These are phyloP conservation scores for Dromius quadrimaculatus DNA, from an alignment of 2,888 invertebrate species.

Conservation along the genomic window DNA sequence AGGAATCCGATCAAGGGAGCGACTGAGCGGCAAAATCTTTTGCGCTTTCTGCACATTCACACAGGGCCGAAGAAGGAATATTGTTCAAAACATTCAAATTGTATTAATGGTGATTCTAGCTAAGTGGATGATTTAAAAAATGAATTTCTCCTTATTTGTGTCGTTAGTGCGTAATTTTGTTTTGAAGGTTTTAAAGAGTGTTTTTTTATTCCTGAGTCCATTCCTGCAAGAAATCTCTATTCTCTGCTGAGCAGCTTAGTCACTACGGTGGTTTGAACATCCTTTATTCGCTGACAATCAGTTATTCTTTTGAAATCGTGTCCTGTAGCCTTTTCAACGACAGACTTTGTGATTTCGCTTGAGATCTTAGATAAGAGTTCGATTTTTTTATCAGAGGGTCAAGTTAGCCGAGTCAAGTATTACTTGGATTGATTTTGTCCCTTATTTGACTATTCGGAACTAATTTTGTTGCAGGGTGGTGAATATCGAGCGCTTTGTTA, in stretches of 20 bases:
- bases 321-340: constrained; percentile 64
- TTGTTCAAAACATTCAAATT: no score
- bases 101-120: no score
- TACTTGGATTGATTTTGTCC: constrained; percentile 54
- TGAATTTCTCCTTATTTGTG: no score
- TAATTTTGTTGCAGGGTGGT: no score
- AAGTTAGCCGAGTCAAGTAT: constrained; percentile 60
- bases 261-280: constrained; percentile 58
- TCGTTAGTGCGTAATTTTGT: no score
- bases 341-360: constrained; percentile 63
- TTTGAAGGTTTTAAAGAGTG: no score
- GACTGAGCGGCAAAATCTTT: constrained; percentile 16
- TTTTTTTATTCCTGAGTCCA: not conserved
- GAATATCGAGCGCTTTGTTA: constrained; percentile 34
- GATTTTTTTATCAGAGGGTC: constrained; percentile 62
- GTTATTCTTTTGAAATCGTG: constrained; percentile 65
- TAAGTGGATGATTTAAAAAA: no score
- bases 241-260: constrained; percentile 54
- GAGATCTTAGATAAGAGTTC: constrained; percentile 62
- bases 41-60: not conserved
- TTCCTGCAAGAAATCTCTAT: no score
- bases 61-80: not conserved
- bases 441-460: constrained; percentile 24
- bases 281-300: constrained; percentile 64
- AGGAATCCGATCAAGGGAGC: constrained; percentile 28